Evolutionary conservation across 2,888 invertebrate species (phyloP).

Genomic region (Lamellibrachia columna): DNA sequence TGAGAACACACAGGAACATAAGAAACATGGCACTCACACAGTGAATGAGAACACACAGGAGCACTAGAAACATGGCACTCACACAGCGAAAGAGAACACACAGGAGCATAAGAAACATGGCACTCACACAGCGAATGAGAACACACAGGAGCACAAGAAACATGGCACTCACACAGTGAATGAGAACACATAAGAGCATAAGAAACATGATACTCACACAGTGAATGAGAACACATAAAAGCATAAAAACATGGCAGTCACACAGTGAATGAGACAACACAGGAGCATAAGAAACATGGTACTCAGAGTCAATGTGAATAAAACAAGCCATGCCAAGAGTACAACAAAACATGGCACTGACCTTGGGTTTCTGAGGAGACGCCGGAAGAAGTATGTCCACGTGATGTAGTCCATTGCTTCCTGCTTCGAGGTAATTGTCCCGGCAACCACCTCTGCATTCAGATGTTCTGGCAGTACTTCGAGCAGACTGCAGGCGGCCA

Average conservation of each 20-base stretch:
- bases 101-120: not conserved
- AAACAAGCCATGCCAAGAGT: not conserved
- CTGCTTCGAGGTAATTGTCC: constrained; percentile 91
- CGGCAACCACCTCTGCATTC: constrained; percentile 93
- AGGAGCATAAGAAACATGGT: not conserved
- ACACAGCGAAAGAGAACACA: too few species aligned
- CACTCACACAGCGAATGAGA: not conserved
- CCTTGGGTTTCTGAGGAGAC: constrained; percentile 87
- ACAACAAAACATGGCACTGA: constrained; percentile 25
- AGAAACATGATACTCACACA: not conserved
- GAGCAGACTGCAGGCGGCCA: constrained; percentile 74
- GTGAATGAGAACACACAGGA: too few species aligned
- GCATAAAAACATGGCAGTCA: not conserved
- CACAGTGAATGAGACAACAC: not conserved
- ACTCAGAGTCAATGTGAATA: not conserved
- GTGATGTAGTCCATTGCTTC: constrained; percentile 96
- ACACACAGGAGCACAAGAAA: not conserved
- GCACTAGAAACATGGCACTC: too few species aligned
- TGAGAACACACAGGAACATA: too few species aligned
- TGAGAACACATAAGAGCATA: not conserved
- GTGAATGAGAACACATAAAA: not conserved
- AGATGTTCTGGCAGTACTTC: constrained; percentile 93
- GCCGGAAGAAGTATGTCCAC: constrained; percentile 97
- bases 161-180: not conserved
- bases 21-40: too few species aligned